A percentile compares a stretch with the other conserved stretches of the same genome.
These are phyloP conservation scores for Cheumatopsyche charites DNA, from an alignment of 1,140 invertebrate genomes.

Conservation along the genomic window DNA sequence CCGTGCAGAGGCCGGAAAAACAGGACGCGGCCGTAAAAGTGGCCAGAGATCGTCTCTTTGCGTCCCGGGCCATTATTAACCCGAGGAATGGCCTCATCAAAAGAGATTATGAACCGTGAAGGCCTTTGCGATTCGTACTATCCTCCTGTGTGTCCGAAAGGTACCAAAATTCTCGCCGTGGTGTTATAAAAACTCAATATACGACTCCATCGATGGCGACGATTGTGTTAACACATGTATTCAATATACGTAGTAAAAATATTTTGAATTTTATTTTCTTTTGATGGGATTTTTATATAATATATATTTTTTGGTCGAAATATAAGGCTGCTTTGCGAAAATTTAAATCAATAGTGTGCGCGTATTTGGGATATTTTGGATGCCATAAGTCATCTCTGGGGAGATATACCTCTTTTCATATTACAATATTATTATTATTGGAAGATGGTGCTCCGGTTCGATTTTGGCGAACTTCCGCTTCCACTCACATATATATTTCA, in stretches of 20 bases:
- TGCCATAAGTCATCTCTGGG: conserved; percentile 17
- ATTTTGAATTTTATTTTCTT: no score
- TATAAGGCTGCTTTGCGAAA: no score
- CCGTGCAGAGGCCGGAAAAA: conserved; percentile 12
- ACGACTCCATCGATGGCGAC: no score
- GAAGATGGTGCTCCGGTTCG: conserved; percentile 35
- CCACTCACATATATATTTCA: conserved; percentile 1
- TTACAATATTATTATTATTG: conserved; percentile 11
- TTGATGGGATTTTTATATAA: no score
- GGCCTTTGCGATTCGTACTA: neutral
- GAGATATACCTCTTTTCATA: neutral
- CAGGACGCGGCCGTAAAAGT: conserved; percentile 36
- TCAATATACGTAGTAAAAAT: no score
- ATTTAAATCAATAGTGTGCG: neutral
- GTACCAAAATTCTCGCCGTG: neutral
- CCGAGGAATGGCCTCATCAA: conserved; percentile 47
- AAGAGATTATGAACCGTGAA: conserved; percentile 49
- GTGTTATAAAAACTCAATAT: conserved; percentile 1
- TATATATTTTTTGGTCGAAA: no score
- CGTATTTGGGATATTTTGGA: neutral
- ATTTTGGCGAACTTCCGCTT: conserved; percentile 33
- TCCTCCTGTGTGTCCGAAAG: neutral
- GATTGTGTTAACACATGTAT: no score
- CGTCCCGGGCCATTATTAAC: conserved; percentile 45
- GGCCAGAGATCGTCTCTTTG: conserved; percentile 34